phyloP scores from a whole-genome alignment of 2,113 vertebrate genomes.

The Carassius carassius region DNA sequence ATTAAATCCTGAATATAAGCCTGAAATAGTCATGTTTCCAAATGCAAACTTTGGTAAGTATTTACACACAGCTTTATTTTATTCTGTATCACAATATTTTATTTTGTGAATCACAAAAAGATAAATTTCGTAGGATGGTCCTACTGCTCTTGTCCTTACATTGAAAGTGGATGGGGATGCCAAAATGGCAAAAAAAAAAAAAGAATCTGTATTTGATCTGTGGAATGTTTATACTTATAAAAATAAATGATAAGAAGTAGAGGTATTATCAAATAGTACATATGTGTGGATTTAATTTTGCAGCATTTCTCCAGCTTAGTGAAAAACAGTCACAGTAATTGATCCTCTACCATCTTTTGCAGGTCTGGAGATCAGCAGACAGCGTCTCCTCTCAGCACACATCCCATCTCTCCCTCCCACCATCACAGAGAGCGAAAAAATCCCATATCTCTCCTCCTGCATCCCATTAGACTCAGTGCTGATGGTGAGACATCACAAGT shows the following conservation, averaged over 20 bases:
- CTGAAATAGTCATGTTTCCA: slow-evolving; percentile 87
- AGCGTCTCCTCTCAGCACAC: slow-evolving; percentile 86
- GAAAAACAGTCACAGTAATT: not conserved
- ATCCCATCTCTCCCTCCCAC: slow-evolving; percentile 84
- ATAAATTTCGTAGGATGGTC: not conserved
- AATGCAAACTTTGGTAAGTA: slow-evolving; percentile 87
- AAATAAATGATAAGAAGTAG: not conserved
- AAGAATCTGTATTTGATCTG: not conserved
- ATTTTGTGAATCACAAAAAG: not conserved
- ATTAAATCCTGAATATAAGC: slow-evolving; percentile 74
- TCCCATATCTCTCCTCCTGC: slow-evolving; percentile 87
- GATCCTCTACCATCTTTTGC: slow-evolving; percentile 34
- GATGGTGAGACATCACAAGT: slow-evolving; percentile 71
- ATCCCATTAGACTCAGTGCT: slow-evolving; percentile 88
- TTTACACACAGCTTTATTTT: not conserved
- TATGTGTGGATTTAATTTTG: not conserved
- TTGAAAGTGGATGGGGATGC: not conserved
- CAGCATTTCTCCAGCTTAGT: not conserved
- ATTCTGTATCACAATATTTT: not conserved
- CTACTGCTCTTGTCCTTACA: not conserved
- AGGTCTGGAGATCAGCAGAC: slow-evolving; percentile 89
- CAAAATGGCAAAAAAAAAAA: not conserved
- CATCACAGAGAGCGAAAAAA: slow-evolving; percentile 84
- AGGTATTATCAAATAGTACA: not conserved
- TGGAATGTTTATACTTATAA: not conserved